These are phyloP conservation scores for Drosophila lutescens DNA, from an alignment of 2,888 invertebrate species.

Conservation along the genomic window DNA sequence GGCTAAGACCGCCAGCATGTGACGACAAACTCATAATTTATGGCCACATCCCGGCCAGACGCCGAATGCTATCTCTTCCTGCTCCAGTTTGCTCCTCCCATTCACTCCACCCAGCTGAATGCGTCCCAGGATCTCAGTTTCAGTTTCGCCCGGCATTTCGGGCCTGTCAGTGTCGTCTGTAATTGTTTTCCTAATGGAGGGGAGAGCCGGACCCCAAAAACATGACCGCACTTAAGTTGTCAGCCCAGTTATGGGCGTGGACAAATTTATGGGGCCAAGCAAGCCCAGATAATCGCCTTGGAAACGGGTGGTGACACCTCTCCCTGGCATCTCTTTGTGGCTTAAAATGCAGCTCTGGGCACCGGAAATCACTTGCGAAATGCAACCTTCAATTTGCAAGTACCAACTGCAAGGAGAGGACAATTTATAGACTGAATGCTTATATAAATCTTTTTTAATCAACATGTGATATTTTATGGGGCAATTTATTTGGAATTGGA, in stretches of 20 bases:
- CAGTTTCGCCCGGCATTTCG: conserved; percentile 37
- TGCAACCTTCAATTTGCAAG: conserved; percentile 9
- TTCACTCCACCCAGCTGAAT: conserved; percentile 9
- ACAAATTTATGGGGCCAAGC: conserved; percentile 58
- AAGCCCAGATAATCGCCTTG: conserved; percentile 31
- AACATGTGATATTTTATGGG: no score
- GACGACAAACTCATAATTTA: conserved; percentile 79
- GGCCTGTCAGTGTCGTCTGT: conserved; percentile 68
- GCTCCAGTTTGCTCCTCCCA: not conserved
- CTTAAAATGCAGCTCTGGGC: conserved; percentile 15
- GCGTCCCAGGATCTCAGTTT: conserved; percentile 28
- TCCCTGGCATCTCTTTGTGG: not conserved
- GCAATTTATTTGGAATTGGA: no score
- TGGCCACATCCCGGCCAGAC: conserved; percentile 62
- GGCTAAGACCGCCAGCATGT: conserved; percentile 56
- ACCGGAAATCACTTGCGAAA: not conserved
- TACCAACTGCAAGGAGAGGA: not conserved
- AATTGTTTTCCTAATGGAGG: conserved; percentile 78
- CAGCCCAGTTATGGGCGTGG: conserved; percentile 63
- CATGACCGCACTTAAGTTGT: conserved; percentile 78
- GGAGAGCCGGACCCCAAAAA: conserved; percentile 52
- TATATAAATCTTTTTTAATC: no score
- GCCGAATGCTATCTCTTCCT: conserved; percentile 65
- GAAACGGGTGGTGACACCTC: not conserved
- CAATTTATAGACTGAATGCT: not conserved